These are phyloP conservation scores for Spodoptera exigua DNA, from an alignment of 2,888 invertebrate genomes.

Conservation along the genomic window DNA sequence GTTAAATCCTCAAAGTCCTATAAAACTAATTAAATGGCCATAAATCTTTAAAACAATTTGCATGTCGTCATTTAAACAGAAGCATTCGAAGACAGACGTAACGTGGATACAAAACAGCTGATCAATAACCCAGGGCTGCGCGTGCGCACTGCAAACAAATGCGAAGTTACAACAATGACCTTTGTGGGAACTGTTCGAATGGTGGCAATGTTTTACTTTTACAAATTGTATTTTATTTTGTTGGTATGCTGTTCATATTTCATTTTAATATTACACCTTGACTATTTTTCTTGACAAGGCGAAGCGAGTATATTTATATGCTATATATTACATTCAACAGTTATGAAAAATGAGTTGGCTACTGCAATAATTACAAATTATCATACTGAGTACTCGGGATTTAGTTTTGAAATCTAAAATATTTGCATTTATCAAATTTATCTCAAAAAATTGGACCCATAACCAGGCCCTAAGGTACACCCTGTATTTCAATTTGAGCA, in stretches of 20 bases:
- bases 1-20: not conserved
- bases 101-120: constrained; percentile 52
- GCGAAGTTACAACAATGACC: constrained; percentile 38
- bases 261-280: too few relatives aligned
- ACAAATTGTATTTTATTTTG: not conserved
- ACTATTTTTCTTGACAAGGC: too few relatives aligned
- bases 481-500: too few relatives aligned
- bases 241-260: not conserved
- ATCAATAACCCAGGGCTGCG: constrained; percentile 35
- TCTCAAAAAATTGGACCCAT: too few relatives aligned
- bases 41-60: constrained; percentile 31
- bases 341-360: too few relatives aligned
- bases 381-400: too few relatives aligned
- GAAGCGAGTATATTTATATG: too few relatives aligned
- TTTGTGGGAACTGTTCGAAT: constrained; percentile 39
- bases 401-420: too few relatives aligned
- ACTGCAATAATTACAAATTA: too few relatives aligned
- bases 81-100: constrained; percentile 21
- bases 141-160: constrained; percentile 42
- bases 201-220: constrained; percentile 7
- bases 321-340: too few relatives aligned
- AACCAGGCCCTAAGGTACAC: too few relatives aligned
- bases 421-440: too few relatives aligned
- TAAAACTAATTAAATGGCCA: constrained; percentile 26
- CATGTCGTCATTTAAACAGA: constrained; percentile 30